Base-by-base conservation (phyloP, 2,113 vertebrate genomes). In the Salvator merianae region DNA sequence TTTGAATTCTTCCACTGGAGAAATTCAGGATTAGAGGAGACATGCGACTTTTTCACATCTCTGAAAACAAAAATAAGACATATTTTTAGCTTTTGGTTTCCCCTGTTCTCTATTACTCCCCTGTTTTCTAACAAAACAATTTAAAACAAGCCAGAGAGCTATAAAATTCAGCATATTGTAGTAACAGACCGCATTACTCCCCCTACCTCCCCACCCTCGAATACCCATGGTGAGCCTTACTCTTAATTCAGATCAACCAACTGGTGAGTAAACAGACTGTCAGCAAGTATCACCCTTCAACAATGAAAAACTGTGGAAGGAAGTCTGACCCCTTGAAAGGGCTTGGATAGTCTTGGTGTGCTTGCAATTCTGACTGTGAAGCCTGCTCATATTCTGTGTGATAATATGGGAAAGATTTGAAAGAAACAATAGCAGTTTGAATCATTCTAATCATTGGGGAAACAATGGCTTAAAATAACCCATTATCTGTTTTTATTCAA, bases 81-180 rank as follows among this genome's bases (percentile, higher is more conserved):
- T 72, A 50, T 66, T 59, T 1, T 14, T n/a, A 66, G 78, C 71
- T 20, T 74, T 50, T 80, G 83, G 87, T 86, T 74, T 59, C 34
- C 53, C 28, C 24, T 82, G 36, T 20, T 69, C 3, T 63, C 53
- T 7, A 28, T 38, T 70, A n/a, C 82, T n/a, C 34, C 3, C 78
- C 83, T 76, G 55, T 83, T 69, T 63, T 75, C 71, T 38, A 87
- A 80, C 26, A 88, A 90, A 88, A 90, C 92, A 92, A 91, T 90
- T 92, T 93, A 89, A 91, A 91, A 91, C 86, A 88, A 91, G 90
- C 87, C 87, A 87, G 88, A 84, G 82, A 91, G 89, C 91, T 93
- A 90, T 90, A 91, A 91, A 91, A 30, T 87, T 91, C 91, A 87
- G 90, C 79, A 84, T 63, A 2, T 22, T 5, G 8, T 26, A 30